phyloP scores from a whole-genome alignment of 2,797 vertebrate genomes.

The Odontamblyopus lacepedii region DNA sequence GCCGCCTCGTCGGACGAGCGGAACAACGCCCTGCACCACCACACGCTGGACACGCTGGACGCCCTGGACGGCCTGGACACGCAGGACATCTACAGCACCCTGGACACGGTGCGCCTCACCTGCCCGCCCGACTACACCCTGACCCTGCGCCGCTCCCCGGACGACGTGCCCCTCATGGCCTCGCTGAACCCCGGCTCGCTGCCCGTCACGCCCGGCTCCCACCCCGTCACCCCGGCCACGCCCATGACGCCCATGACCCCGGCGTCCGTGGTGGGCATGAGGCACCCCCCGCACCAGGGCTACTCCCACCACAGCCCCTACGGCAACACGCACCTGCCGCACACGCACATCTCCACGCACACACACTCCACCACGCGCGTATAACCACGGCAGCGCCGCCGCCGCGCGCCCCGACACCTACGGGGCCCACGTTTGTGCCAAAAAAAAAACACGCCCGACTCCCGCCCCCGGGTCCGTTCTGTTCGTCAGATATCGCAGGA shows the following conservation, averaged over 20 bases:
- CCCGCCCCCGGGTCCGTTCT: too few relatives aligned
- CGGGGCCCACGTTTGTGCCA: conserved; percentile 1
- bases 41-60: conserved; percentile 74
- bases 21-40: conserved; percentile 73
- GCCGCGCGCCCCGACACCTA: conserved; percentile 10
- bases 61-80: conserved; percentile 75
- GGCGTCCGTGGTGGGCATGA: conserved; percentile 89
- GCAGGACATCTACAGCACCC: conserved; percentile 78
- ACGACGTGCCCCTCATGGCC: conserved; percentile 93
- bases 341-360: conserved; percentile 87
- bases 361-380: conserved; percentile 96
- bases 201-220: conserved; percentile 73
- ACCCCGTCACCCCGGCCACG: conserved; percentile 72
- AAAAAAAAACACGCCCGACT: not conserved
- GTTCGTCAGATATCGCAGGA: not conserved
- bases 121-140: conserved; percentile 95
- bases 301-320: conserved; percentile 92
- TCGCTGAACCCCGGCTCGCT: conserved; percentile 83
- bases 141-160: conserved; percentile 90
- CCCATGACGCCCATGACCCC: conserved; percentile 93
- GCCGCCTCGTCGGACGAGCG: conserved; percentile 76
- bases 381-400: conserved; percentile 78
- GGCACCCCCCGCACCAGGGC: conserved; percentile 86
- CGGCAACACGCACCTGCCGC: conserved; percentile 92
- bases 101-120: conserved; percentile 86